phyloP scores from a whole-genome alignment of 2,113 vertebrate genomes.

The Siniperca knerii region DNA sequence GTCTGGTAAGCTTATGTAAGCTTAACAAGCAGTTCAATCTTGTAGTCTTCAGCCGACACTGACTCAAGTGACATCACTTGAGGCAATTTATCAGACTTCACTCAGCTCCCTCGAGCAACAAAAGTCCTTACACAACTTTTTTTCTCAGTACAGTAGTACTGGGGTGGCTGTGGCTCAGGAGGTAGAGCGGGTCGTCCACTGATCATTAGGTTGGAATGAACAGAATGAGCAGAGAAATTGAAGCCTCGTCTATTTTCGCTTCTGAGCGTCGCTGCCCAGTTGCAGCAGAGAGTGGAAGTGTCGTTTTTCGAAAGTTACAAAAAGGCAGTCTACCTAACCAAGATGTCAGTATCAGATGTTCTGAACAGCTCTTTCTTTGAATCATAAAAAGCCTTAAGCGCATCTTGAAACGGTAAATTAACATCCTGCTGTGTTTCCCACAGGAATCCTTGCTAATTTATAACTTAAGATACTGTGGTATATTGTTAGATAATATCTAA shows the following conservation, averaged over 20 bases:
- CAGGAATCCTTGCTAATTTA: neutral
- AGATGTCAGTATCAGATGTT: constrained; percentile 1
- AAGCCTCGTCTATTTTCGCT: neutral
- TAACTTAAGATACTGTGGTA: neutral
- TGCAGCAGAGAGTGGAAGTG: neutral
- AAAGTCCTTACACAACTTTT: no score
- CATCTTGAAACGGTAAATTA: constrained; percentile 20
- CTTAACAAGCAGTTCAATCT: no score
- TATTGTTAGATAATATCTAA: constrained; percentile 8
- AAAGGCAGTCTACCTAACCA: neutral
- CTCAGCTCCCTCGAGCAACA: no score
- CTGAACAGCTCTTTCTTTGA: constrained; percentile 19
- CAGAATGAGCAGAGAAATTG: neutral
- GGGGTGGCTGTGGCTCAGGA: no score
- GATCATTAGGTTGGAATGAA: neutral
- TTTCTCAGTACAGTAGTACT: no score
- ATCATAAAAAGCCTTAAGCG: constrained; percentile 25
- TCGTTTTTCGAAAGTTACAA: neutral
- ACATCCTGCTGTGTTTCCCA: constrained; percentile 22
- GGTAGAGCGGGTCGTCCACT: no score
- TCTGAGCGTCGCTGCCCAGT: neutral
- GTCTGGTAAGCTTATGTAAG: no score
- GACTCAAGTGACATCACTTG: no score
- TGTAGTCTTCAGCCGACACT: no score
- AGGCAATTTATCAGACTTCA: no score